phyloP scores from a whole-genome alignment of 2,888 invertebrate genomes.

The Metacarcinus magister region DNA sequence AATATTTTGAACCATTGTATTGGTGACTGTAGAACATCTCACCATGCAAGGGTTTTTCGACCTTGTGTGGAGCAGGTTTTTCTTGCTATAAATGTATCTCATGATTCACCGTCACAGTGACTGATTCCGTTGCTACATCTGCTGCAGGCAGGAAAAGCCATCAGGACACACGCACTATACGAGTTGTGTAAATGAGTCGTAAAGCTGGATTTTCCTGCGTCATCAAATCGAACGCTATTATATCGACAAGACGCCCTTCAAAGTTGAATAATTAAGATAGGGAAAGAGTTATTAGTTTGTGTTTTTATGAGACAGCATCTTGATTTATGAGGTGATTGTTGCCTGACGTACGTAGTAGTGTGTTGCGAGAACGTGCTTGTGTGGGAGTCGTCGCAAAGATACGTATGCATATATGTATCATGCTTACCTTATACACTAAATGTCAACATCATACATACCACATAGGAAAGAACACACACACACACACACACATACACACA shows the following conservation, averaged over 20 bases:
- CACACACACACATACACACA: constrained; percentile 65
- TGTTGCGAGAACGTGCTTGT: background rate
- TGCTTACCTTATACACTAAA: background rate
- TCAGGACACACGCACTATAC: background rate
- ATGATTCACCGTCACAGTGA: constrained; percentile 12
- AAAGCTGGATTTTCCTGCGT: constrained; percentile 5
- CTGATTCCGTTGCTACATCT: background rate
- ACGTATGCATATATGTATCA: background rate
- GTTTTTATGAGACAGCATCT: constrained; percentile 3
- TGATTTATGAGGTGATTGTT: constrained; percentile 10
- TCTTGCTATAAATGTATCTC: background rate
- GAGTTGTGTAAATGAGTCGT: background rate
- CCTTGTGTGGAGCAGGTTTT: background rate
- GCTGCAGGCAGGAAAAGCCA: constrained; percentile 12
- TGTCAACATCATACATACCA: background rate
- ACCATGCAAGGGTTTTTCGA: background rate
- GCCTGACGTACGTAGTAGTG: background rate
- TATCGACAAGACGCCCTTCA: constrained; percentile 8
- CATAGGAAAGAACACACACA: constrained; percentile 57
- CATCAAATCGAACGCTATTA: constrained; percentile 1
- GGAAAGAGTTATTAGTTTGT: background rate
- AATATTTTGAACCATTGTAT: background rate
- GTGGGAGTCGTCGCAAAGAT: constrained; percentile 20
- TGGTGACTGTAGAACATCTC: background rate
- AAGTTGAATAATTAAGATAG: background rate